Evolutionary conservation across 2,888 invertebrate species (phyloP), one percentile per base, ranked within the genome.

Genomic region (Heliconius sara): DNA sequence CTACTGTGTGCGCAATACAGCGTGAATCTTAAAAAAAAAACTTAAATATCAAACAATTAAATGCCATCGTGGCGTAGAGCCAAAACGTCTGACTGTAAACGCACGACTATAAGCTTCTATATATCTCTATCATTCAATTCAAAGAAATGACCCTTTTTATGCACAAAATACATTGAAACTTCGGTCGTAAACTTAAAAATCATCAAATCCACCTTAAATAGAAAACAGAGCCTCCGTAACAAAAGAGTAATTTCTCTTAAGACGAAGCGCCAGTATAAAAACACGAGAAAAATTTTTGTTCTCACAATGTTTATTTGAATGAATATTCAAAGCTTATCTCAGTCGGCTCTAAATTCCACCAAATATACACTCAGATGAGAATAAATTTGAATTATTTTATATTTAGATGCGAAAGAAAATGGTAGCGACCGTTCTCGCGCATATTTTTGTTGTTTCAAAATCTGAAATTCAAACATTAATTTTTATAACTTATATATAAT

Each of bases 251-350:
- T 65, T 57, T 72, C 34, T 71, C 65, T 22, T 68, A 74, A 74
- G 78, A 27, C 43, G 73, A 52, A 70, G 65, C 72, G 43, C 67
- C 47, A 70, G 57, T 65, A 63, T 63, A 76, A 70, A 81, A 79
- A 77, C 65, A 75, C 67, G 60, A 43, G 13, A 74, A 71, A 57
- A 79, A 75, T 79, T 81, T 77, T 81, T 79, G 66, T 81, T 81
- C 79, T 78, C 72, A 65, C 79, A 16, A 75, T 81, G 78, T 83
- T 83, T 81, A 83, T 81, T 81, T 81, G 63, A 70, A 83, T 81
- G 82, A 83, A 83, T 83, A 82, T 82, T 82, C 82, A 82, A 81
- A 81, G 79, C 82, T 81, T 81, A 83, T 83, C 81, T 78, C 66
- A 47, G 79, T 79, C 79, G 78, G 81, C 80, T 80, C 81, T 81